phyloP scores from a whole-genome alignment of 2,113 vertebrate species.

The Toxotes jaculatrix region DNA sequence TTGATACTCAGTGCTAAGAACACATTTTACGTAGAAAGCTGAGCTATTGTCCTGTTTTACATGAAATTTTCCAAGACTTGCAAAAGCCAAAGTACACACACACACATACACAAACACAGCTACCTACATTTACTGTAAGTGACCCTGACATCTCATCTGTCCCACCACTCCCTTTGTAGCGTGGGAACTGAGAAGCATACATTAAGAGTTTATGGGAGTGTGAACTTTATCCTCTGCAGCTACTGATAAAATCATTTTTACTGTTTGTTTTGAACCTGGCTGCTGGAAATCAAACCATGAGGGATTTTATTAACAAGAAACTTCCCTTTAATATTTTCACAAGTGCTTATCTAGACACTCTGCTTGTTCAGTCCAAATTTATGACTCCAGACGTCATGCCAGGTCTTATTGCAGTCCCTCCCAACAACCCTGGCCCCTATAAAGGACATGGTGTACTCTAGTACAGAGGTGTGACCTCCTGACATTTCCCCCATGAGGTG shows the following conservation, averaged over 20 bases:
- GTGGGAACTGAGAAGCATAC: slow-evolving; percentile 35
- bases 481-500: slow-evolving; percentile 63
- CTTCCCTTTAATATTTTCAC: neutral
- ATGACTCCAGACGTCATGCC: slow-evolving; percentile 24
- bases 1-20: neutral
- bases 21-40: neutral
- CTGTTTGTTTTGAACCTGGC: neutral
- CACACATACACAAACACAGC: neutral
- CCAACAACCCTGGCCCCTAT: slow-evolving; percentile 18
- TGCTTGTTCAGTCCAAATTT: slow-evolving; percentile 32
- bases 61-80: slow-evolving; percentile 26
- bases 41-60: neutral
- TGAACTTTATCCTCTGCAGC: slow-evolving; percentile 20
- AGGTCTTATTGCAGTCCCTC: slow-evolving; percentile 45
- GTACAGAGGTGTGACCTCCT: slow-evolving; percentile 57
- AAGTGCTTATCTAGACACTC: neutral
- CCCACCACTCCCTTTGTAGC: neutral
- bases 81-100: neutral
- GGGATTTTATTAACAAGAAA: neutral
- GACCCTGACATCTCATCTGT: slow-evolving; percentile 52
- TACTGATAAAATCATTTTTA: slow-evolving; percentile 27
- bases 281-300: slow-evolving; percentile 1
- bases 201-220: slow-evolving; percentile 8
- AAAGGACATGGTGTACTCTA: slow-evolving; percentile 55
- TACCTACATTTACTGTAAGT: slow-evolving; percentile 10